A percentile compares a stretch with the other conserved stretches of the same genome.
Conservation (phyloP, 2,113 vertebrate genomes). For the Jaculus jaculus region DNA sequence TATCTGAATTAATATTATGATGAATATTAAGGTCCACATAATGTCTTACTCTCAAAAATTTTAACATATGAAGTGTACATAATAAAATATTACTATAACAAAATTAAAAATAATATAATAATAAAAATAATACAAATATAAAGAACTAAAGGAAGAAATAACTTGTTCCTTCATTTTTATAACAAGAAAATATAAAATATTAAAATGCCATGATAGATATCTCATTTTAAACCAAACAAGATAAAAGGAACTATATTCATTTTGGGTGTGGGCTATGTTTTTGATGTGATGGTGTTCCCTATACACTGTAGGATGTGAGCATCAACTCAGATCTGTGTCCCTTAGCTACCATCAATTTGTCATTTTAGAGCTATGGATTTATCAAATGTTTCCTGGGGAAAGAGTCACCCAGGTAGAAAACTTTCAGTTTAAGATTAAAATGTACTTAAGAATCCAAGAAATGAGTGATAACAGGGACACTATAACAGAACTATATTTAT, state of each 20-base stretch:
- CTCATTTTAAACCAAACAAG: background rate
- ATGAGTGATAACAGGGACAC: background rate
- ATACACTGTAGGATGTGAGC: background rate
- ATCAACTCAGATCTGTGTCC: background rate
- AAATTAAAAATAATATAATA: background rate
- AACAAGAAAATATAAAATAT: background rate
- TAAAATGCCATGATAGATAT: background rate
- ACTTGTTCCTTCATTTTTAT: background rate
- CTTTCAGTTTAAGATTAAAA: background rate
- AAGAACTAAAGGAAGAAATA: background rate
- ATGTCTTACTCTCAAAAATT: background rate
- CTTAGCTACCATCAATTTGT: background rate
- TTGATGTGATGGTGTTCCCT: background rate
- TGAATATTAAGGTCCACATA: background rate
- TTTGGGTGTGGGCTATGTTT: background rate
- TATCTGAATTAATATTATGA: constrained; percentile 10
- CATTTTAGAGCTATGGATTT: background rate
- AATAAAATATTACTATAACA: background rate
- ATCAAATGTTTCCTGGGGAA: background rate
- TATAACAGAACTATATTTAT: background rate
- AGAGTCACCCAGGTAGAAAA: background rate
- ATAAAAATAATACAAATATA: background rate
- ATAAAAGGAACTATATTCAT: background rate
- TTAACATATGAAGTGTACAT: background rate
- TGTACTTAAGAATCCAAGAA: background rate